Conservation (phyloP, 2,888 invertebrate genomes). For the Ariolimax columbianus region DNA sequence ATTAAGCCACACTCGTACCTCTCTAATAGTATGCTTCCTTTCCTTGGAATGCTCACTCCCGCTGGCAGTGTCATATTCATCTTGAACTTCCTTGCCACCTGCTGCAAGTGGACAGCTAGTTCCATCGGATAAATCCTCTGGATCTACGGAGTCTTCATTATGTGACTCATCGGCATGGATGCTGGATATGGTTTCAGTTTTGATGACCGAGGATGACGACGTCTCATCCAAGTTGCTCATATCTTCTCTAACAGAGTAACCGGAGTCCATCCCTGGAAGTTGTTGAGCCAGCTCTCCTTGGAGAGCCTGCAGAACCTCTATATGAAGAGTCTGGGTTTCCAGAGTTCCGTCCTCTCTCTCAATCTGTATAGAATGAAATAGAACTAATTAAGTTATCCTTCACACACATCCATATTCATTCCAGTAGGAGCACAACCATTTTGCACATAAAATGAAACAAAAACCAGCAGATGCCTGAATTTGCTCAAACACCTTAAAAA, state of each 20-base stretch:
- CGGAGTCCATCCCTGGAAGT: conserved; percentile 19
- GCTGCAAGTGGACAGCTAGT: not conserved
- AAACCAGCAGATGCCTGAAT: no score
- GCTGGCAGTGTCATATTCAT: not conserved
- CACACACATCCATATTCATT: no score
- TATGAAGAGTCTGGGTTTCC: conserved; percentile 49
- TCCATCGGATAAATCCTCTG: not conserved
- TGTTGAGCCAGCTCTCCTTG: conserved; percentile 40
- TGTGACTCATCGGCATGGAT: conserved; percentile 9
- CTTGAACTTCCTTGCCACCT: not conserved
- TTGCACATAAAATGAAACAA: no score
- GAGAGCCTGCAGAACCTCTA: conserved; percentile 55
- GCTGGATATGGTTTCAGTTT: conserved; percentile 3
- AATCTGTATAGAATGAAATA: conserved; percentile 34
- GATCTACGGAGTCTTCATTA: conserved; percentile 15
- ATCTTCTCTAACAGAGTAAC: conserved; percentile 15
- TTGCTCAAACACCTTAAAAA: no score
- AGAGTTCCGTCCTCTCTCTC: conserved; percentile 51
- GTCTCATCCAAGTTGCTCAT: conserved; percentile 11
- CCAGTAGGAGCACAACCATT: no score
- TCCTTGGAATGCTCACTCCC: not conserved
- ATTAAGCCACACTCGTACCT: not conserved
- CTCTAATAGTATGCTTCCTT: not conserved
- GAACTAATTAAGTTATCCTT: no score
- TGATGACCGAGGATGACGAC: conserved; percentile 30